phyloP scores from a whole-genome alignment of 2,888 invertebrate species.

The Tetragnatha montana region DNA sequence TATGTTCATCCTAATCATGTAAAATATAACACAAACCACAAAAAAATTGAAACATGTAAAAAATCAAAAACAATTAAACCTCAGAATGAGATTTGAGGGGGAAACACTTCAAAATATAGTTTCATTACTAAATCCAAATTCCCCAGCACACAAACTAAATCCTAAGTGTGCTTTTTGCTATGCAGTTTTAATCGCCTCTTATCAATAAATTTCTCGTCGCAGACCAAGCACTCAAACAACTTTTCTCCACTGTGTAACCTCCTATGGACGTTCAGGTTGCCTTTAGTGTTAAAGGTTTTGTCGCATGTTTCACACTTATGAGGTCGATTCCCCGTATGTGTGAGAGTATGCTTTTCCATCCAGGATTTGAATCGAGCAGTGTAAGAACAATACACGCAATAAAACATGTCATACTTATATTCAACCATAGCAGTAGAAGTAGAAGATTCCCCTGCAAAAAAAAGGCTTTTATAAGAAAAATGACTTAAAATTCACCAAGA shows the following conservation, averaged over 20 bases:
- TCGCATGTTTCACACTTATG: not conserved
- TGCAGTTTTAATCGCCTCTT: not conserved
- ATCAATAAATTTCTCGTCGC: not conserved
- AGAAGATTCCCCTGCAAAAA: no score
- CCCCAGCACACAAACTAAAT: no score
- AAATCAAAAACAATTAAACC: not conserved
- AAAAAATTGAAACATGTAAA: not conserved
- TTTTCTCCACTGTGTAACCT: not conserved
- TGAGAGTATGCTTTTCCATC: slow-evolving; percentile 24
- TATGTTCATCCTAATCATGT: not conserved
- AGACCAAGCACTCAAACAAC: not conserved
- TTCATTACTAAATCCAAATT: no score
- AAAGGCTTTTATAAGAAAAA: no score
- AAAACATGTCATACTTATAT: not conserved
- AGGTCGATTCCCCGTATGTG: slow-evolving; percentile 16
- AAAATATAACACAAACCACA: not conserved
- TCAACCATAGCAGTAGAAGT: no score
- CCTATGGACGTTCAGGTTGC: not conserved
- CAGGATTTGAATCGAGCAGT: slow-evolving; percentile 12
- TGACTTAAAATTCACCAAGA: no score
- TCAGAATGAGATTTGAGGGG: not conserved
- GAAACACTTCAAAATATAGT: no score
- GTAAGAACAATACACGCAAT: slow-evolving; percentile 18
- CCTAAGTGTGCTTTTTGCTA: no score
- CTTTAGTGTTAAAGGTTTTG: slow-evolving; percentile 10